A percentile compares a stretch with the other conserved stretches of the same genome.
These are phyloP conservation scores for Enteromius argenteus DNA, from an alignment of 2,797 vertebrate genomes.

Conservation along the genomic window DNA sequence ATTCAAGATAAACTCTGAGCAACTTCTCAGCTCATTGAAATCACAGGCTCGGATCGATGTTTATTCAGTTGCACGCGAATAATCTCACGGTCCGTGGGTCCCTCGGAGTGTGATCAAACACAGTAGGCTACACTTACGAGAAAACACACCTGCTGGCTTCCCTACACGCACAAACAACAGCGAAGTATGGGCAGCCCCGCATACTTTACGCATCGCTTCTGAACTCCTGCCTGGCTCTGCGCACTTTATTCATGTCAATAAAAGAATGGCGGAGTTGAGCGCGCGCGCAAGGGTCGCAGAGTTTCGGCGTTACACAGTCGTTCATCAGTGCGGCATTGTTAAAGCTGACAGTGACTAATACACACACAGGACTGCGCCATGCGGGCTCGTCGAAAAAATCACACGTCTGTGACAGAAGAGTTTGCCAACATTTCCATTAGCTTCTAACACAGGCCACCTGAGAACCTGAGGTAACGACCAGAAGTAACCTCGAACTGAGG, in stretches of 20 bases:
- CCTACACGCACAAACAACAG: not conserved
- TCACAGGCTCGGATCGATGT: conserved; percentile 41
- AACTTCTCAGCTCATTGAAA: conserved; percentile 8
- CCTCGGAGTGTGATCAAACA: conserved; percentile 37
- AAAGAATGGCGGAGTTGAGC: not conserved
- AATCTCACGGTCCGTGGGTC: conserved; percentile 24
- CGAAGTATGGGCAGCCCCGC: not conserved
- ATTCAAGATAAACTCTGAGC: conserved; percentile 39
- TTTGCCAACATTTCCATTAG: conserved; percentile 54
- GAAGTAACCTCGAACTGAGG: conserved; percentile 12
- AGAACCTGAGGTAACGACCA: conserved; percentile 1
- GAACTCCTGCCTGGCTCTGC: not conserved
- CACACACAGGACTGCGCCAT: conserved; percentile 6
- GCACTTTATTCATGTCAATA: not conserved
- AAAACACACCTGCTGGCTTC: conserved; percentile 29
- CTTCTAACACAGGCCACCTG: not conserved
- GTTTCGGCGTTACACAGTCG: conserved; percentile 6
- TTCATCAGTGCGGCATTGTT: conserved; percentile 56
- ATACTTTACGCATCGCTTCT: not conserved
- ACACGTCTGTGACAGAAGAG: conserved; percentile 20
- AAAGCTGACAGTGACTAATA: conserved; percentile 61
- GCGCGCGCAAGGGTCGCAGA: conserved; percentile 5
- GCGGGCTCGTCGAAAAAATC: conserved; percentile 20
- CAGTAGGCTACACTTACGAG: not conserved
- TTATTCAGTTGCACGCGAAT: conserved; percentile 59